phyloP scores from a whole-genome alignment of 2,888 invertebrate genomes.

The Teleogryllus oceanicus region DNA sequence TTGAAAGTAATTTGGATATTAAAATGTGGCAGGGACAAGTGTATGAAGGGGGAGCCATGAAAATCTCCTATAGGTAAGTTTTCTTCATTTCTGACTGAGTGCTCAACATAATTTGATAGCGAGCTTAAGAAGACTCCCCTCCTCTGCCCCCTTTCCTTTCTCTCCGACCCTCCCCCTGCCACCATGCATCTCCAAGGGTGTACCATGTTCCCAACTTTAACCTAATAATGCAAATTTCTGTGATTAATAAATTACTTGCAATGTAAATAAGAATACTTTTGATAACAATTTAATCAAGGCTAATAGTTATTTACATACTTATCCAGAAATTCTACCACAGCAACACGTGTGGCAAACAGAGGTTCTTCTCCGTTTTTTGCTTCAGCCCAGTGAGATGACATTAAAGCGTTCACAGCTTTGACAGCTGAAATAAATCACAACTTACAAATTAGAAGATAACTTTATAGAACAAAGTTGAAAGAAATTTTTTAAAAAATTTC shows the following conservation, averaged over 20 bases:
- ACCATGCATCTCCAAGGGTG: too few relatives aligned
- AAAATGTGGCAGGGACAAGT: too few relatives aligned
- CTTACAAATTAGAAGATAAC: background rate
- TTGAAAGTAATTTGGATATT: too few relatives aligned
- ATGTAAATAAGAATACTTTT: background rate
- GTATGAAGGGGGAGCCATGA: too few relatives aligned
- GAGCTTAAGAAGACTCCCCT: too few relatives aligned
- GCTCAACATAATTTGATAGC: too few relatives aligned
- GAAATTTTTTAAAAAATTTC: constrained; percentile 31
- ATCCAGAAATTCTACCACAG: constrained; percentile 76
- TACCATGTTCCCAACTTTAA: too few relatives aligned
- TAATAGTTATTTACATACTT: constrained; percentile 43
- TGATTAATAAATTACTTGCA: constrained; percentile 11
- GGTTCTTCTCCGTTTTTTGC: constrained; percentile 59
- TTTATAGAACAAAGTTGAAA: constrained; percentile 11
- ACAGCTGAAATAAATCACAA: constrained; percentile 52
- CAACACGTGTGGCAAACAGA: constrained; percentile 75
- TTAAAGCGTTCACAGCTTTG: constrained; percentile 86
- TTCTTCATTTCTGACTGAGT: too few relatives aligned
- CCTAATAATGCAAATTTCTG: background rate
- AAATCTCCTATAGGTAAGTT: too few relatives aligned
- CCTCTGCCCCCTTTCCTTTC: too few relatives aligned
- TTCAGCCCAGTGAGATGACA: constrained; percentile 86
- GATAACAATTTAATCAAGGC: background rate
- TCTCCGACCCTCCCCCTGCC: too few relatives aligned